Conservation (phyloP, 2,797 vertebrate species). For the Ctenopoma multispine region DNA sequence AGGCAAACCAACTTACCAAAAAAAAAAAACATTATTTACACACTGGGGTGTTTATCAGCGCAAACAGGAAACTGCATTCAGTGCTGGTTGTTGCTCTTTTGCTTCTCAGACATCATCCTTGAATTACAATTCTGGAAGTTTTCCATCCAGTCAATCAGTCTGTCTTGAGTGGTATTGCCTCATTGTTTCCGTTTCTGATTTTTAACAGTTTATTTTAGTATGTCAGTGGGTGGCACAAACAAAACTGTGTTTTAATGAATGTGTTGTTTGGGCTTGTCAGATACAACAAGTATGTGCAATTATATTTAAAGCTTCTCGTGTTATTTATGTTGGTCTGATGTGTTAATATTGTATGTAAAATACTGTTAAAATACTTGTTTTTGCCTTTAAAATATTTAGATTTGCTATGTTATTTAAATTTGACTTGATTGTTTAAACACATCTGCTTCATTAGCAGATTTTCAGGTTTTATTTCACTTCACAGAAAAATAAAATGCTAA, state of each 20-base stretch:
- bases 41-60: not conserved
- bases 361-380: conserved; percentile 14
- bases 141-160: conserved; percentile 6
- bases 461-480: too few relatives aligned
- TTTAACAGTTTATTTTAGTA: too few relatives aligned
- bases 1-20: conserved; percentile 11
- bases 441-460: too few relatives aligned
- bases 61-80: conserved; percentile 8
- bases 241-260: conserved; percentile 16
- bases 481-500: not conserved
- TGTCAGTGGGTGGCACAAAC: not conserved
- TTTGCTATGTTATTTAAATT: conserved; percentile 8
- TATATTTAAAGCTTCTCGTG: conserved; percentile 28
- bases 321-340: not conserved
- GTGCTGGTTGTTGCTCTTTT: conserved; percentile 29
- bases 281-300: not conserved
- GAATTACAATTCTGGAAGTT: not conserved
- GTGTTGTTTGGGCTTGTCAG: not conserved
- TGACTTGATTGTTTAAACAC: not conserved
- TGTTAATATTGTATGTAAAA: conserved; percentile 10
- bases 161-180: not conserved
- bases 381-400: conserved; percentile 14
- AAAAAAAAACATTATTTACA: conserved; percentile 28
- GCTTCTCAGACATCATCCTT: conserved; percentile 26
- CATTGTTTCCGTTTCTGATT: conserved; percentile 31